Conservation (phyloP, 2,888 invertebrate genomes). For the Emesis russula region DNA sequence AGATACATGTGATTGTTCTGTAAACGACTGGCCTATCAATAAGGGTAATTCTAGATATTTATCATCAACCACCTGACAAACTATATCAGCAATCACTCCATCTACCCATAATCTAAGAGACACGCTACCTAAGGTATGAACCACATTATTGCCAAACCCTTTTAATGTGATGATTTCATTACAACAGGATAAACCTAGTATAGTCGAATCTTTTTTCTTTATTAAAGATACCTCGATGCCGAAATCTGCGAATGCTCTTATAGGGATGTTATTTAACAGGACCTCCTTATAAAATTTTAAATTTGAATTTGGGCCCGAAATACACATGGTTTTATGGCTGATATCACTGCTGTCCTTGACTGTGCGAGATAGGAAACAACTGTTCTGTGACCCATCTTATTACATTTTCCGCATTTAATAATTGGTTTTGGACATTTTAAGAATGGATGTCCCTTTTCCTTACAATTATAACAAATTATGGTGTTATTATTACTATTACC, state of each 20-base stretch:
- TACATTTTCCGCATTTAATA: slow-evolving; percentile 47
- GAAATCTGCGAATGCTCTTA: slow-evolving; percentile 61
- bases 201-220: slow-evolving; percentile 21
- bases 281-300: slow-evolving; percentile 59
- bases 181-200: neutral
- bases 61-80: slow-evolving; percentile 1
- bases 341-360: too few species aligned
- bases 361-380: neutral
- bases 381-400: slow-evolving; percentile 36
- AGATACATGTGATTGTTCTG: neutral
- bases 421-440: slow-evolving; percentile 61
- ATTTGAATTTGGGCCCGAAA: neutral
- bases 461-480: slow-evolving; percentile 63
- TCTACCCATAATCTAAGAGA: slow-evolving; percentile 44
- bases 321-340: neutral
- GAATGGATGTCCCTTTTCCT: slow-evolving; percentile 63
- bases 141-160: slow-evolving; percentile 68
- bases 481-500: neutral
- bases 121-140: slow-evolving; percentile 52
- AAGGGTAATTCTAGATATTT: neutral
- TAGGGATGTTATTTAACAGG: slow-evolving; percentile 31
- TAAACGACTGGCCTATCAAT: neutral
- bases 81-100: slow-evolving; percentile 41
- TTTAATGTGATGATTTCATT: slow-evolving; percentile 32
- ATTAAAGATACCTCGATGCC: slow-evolving; percentile 66